Evolutionary conservation across 2,797 vertebrate genomes (phyloP).

Genomic region (Morus bassanus): DNA sequence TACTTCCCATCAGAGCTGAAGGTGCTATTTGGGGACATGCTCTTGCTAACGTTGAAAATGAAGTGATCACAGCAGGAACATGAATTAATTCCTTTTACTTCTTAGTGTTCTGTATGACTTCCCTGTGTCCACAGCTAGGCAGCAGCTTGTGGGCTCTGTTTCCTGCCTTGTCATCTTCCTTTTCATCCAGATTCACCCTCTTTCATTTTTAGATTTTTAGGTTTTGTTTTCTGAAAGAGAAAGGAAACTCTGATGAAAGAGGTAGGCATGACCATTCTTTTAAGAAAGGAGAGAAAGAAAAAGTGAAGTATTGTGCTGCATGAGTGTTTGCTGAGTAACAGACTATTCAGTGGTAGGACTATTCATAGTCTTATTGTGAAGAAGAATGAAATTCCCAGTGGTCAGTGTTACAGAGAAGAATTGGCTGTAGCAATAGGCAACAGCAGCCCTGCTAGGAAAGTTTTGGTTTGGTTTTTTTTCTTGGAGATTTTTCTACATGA

Average conservation of each 20-base stretch:
- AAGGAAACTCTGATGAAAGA: neutral
- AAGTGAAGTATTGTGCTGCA: neutral
- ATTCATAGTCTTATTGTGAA: neutral
- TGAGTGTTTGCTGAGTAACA: neutral
- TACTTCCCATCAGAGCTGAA: neutral
- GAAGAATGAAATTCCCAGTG: neutral
- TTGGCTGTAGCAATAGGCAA: neutral
- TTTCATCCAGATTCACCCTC: neutral
- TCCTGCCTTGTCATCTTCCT: neutral
- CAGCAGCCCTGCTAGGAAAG: neutral
- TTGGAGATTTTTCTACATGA: conserved; percentile 11
- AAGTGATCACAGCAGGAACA: neutral
- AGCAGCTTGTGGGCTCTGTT: neutral
- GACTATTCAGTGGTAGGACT: neutral
- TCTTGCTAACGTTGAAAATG: neutral
- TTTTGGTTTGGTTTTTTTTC: too few relatives aligned
- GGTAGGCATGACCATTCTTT: neutral
- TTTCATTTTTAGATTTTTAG: neutral
- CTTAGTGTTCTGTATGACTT: neutral
- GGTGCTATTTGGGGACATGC: neutral
- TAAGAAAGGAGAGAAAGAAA: neutral
- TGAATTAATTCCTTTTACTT: neutral
- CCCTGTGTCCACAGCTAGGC: neutral
- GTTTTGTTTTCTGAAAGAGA: neutral
- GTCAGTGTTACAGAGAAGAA: neutral